phyloP scores from a whole-genome alignment of 2,888 invertebrate genomes.

The Apantesis nais region DNA sequence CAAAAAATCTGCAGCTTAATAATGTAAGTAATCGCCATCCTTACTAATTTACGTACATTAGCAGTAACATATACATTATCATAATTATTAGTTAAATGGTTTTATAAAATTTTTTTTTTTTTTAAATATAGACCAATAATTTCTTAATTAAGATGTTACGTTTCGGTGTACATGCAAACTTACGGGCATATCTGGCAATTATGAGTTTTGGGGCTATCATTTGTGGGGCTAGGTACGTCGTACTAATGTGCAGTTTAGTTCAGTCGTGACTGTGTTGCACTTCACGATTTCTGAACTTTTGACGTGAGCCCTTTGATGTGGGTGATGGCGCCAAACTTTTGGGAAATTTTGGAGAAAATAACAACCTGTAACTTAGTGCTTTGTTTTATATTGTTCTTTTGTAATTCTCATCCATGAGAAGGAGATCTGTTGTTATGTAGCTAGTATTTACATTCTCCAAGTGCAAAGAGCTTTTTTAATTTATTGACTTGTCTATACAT shows the following conservation, averaged over 20 bases:
- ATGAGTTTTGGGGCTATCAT: slow-evolving; percentile 71
- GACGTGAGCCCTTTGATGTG: slow-evolving; percentile 49
- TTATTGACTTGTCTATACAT: neutral
- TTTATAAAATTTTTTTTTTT: neutral
- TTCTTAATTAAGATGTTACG: slow-evolving; percentile 17
- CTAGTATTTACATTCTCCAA: neutral
- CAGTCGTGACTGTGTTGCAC: slow-evolving; percentile 67
- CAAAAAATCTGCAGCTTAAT: no score
- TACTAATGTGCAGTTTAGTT: slow-evolving; percentile 60
- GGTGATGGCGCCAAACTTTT: slow-evolving; percentile 42
- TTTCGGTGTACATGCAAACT: slow-evolving; percentile 52
- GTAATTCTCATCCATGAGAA: slow-evolving; percentile 17
- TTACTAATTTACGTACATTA: no score
- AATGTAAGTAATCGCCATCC: no score
- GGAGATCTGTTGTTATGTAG: neutral
- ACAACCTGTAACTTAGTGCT: slow-evolving; percentile 37
- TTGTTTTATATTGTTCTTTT: slow-evolving; percentile 17
- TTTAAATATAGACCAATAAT: neutral
- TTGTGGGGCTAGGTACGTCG: slow-evolving; percentile 64
- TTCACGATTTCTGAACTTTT: slow-evolving; percentile 66
- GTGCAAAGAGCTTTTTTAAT: neutral
- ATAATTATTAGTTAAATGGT: neutral
- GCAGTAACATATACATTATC: no score
- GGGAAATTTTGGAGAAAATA: slow-evolving; percentile 29
- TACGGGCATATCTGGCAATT: slow-evolving; percentile 58